Evolutionary conservation across 2,797 vertebrate genomes (phyloP), one percentile per base, ranked within the genome.

Genomic region (Thaleichthys pacificus): DNA sequence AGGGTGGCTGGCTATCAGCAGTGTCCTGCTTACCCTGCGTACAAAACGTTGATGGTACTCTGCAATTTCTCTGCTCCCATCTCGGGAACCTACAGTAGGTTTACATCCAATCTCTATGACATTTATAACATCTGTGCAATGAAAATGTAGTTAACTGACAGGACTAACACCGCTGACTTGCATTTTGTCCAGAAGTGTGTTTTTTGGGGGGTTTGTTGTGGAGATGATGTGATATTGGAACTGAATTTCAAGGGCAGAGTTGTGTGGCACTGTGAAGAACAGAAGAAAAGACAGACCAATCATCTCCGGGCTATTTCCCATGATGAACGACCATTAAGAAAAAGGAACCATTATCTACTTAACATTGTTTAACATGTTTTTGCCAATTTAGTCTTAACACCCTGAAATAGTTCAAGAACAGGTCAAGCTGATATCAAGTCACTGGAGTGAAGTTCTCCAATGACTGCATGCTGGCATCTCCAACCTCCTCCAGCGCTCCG

Each of bases 371-470:
- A 42, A 12, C 9, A 2, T 24, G 30, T 42, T 68, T 30, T 24
- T n/a, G 38, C 42, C 12, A 12, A 12, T 47, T 47, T 12, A 8
- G 42, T 47, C 42, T 47, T 2, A 47, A 12, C 32, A 35, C 42
- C 42, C 3, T 14, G 11, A 47, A 47, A 47, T 47, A 8, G 42
- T 56, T 56, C 5, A 56, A 56, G 9, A 47, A 11, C 42, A 14
- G 42, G 42, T 47, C 11, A 47, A 56, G 47, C 61, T 68, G 35
- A n/a, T 3, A n/a, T 28, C 28, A 70, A 78, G 80, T 81, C 35
- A 79, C 21, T 7, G 9, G 14, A 62, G 75, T 77, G 72, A 67
- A 77, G 76, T 82, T 78, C 75, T 63, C 19, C 56, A 11, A 47
- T 47, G 42, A 47, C 42, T 12, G 42, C 42, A 14, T 47, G 11